Evolutionary conservation across 2,888 invertebrate genomes (phyloP), one percentile per base, ranked within the genome.

Genomic region (Campaea margaritaria): DNA sequence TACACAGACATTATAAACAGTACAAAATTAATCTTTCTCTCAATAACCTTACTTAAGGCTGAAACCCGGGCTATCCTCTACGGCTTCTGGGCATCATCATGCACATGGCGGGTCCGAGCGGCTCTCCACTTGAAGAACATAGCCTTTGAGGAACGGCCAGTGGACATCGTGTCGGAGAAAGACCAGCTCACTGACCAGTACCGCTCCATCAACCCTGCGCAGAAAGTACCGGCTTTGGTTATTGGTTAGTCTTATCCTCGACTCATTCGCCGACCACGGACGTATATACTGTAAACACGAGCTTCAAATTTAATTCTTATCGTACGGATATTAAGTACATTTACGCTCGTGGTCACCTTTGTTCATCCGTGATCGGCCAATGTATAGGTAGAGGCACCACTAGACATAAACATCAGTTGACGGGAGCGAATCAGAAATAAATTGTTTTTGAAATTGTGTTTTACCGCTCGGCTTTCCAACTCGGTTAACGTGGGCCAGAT

Each of bases 81-180:
- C 75, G 93, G 92, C 0, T 94, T 89, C 74, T 94, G 91, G 84
- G 78, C 91, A 21, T 94, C 94, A 4, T 94, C 94, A 0, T 94
- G 94, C 70, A 85, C 94, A 0, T 95, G 94, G 94, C 85, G 95
- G 4, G 94, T 94, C 0, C 82, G 92, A 4, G 87, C 89, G 0
- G 90, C 85, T 0, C 72, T 93, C 50, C 75, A 82, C 27, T 54
- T 83, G 28, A 93, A 93, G 67, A 62, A 74, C 9, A 76, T 93
- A 3, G 71, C 82, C 0, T 90, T 79, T 65, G 87, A 86, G 56
- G 87, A 92, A 65, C 75, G 74, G 5, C 4, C 69, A 0, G 77
- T 93, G 9, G 90, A 93, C 70, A 88, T 93, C 55, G 75, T 86
- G 14, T 77, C 79, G 43, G 67, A 78, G 14, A 75, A 72, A 27